These are phyloP conservation scores for Eulemur macaco DNA, from an alignment of 2,113 vertebrate genomes.

Conservation along the genomic window DNA sequence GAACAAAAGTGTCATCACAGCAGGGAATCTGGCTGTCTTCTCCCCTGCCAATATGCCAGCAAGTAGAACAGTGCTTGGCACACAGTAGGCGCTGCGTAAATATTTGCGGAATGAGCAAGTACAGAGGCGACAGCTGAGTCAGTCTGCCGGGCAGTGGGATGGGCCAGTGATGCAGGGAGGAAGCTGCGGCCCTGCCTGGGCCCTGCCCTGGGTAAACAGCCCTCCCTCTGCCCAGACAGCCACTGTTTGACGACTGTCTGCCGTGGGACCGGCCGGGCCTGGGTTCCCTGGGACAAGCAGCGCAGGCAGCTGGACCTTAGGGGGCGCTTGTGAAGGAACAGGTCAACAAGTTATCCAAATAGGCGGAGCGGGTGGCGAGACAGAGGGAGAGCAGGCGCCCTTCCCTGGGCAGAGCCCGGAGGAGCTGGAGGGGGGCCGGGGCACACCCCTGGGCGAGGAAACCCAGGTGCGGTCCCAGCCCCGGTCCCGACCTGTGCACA, in stretches of 20 bases:
- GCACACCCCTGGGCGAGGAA: not conserved
- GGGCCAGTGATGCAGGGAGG: not conserved
- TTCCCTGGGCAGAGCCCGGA: not conserved
- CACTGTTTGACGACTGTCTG: slow-evolving; percentile 74
- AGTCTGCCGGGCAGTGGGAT: not conserved
- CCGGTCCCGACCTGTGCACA: not conserved
- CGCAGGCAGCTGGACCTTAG: slow-evolving; percentile 24
- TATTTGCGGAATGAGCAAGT: not conserved
- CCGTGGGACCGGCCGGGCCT: not conserved
- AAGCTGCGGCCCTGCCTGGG: slow-evolving; percentile 40
- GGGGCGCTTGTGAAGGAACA: slow-evolving; percentile 28
- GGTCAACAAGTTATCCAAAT: slow-evolving; percentile 82
- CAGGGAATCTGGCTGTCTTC: not conserved
- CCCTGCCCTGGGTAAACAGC: slow-evolving; percentile 71
- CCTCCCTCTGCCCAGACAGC: slow-evolving; percentile 62
- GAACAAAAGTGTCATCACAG: not conserved
- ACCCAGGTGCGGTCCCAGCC: not conserved
- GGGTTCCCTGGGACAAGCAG: slow-evolving; percentile 36
- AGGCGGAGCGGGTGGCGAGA: not conserved
- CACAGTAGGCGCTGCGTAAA: slow-evolving; percentile 50
- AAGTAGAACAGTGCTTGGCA: not conserved
- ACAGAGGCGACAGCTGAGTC: slow-evolving; percentile 13
- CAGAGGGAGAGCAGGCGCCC: not conserved
- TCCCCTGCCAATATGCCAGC: not conserved
- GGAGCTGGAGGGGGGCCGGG: not conserved